Evolutionary conservation across 2,888 invertebrate genomes (phyloP).

Genomic region (Margaritifera margaritifera): DNA sequence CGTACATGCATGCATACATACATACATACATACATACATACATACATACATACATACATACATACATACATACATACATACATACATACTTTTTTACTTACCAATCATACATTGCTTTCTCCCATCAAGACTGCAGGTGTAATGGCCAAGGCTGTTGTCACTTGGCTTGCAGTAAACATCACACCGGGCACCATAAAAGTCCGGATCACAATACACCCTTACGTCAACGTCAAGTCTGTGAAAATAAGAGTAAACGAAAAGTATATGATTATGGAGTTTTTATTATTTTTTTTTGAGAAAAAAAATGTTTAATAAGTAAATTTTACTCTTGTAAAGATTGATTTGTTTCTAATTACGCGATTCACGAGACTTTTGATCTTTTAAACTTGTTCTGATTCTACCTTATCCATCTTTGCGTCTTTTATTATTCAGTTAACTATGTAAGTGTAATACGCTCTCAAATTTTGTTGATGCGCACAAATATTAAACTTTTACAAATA

Average conservation of each 20-base stretch:
- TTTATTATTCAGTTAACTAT: no score
- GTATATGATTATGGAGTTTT: neutral
- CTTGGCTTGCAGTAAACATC: constrained; percentile 36
- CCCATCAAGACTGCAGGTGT: constrained; percentile 44
- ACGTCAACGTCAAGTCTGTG: constrained; percentile 37
- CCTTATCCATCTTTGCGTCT: no score
- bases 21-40: neutral
- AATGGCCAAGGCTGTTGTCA: constrained; percentile 41
- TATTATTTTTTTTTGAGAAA: constrained; percentile 7
- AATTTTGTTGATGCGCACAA: no score
- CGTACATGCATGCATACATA: no score
- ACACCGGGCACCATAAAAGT: constrained; percentile 46
- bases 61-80: neutral
- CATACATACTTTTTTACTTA: constrained; percentile 19
- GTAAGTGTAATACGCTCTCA: no score
- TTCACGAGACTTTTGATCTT: no score
- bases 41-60: neutral
- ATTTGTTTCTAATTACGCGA: no score
- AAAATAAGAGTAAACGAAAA: neutral
- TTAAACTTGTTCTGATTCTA: no score
- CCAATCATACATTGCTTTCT: constrained; percentile 36
- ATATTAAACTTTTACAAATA: no score
- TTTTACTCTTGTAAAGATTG: no score
- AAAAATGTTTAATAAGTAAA: no score
- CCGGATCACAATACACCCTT: constrained; percentile 40